Conservation (phyloP, 1,140 invertebrate species). For the Heliconius nattereri region DNA sequence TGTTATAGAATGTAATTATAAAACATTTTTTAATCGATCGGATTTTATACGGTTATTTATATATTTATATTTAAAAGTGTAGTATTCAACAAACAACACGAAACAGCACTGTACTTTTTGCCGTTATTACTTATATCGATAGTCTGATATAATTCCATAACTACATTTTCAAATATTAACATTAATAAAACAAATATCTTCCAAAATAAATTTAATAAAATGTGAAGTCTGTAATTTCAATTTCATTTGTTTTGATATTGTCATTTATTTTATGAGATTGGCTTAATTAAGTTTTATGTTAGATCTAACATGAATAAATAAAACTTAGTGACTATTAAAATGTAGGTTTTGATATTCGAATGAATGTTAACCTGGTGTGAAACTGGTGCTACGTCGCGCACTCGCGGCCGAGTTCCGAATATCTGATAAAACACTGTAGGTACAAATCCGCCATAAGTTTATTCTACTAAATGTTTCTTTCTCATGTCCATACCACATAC, state of each 20-base stretch:
- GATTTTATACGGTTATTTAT: constrained; percentile 1
- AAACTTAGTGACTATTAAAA: constrained; percentile 43
- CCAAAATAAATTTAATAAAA: constrained; percentile 8
- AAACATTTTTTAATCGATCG: constrained; percentile 3
- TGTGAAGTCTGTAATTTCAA: constrained; percentile 14
- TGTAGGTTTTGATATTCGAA: constrained; percentile 40
- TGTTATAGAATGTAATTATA: constrained; percentile 18
- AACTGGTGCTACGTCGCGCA: constrained; percentile 45
- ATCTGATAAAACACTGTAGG: neutral
- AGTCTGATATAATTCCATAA: neutral
- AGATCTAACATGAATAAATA: constrained; percentile 51
- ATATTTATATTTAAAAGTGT: constrained; percentile 26
- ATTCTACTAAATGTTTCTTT: neutral
- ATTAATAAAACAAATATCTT: neutral
- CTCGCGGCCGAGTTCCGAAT: neutral
- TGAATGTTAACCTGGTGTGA: constrained; percentile 39
- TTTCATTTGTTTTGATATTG: constrained; percentile 27
- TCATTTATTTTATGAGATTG: constrained; percentile 25
- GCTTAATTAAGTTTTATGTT: constrained; percentile 35
- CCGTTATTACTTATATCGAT: no score
- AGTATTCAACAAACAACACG: neutral
- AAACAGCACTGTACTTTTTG: neutral
- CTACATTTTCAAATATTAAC: constrained; percentile 17
- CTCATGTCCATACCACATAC: constrained; percentile 39
- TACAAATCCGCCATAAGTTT: constrained; percentile 14